phyloP scores from a whole-genome alignment of 2,888 invertebrate genomes.

The Anthrax anthrax region DNA sequence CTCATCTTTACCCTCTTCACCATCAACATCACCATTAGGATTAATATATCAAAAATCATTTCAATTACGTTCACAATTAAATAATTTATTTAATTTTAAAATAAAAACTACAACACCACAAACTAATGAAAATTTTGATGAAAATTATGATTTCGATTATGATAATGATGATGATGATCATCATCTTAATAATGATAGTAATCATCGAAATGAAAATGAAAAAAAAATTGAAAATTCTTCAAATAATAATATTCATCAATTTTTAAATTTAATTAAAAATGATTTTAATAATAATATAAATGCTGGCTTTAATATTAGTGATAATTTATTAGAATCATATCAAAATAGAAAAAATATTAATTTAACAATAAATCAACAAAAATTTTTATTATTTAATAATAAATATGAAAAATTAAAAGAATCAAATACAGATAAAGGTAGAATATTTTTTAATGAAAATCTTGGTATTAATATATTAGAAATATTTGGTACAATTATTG shows the following conservation, averaged over 20 bases:
- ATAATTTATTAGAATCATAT: background rate
- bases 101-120: too few relatives aligned
- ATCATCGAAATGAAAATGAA: background rate
- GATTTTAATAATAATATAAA: background rate
- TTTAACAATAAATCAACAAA: background rate
- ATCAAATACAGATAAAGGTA: background rate
- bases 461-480: slow-evolving; percentile 15
- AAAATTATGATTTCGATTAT: background rate
- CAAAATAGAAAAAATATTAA: background rate
- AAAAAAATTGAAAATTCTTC: background rate
- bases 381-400: too few relatives aligned
- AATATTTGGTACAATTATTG: slow-evolving; percentile 15
- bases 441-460: slow-evolving; percentile 8
- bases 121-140: background rate
- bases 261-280: background rate
- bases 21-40: too few relatives aligned
- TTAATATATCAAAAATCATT: too few relatives aligned
- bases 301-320: background rate
- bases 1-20: too few relatives aligned
- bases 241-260: background rate
- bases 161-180: background rate
- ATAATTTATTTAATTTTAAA: too few relatives aligned
- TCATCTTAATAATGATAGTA: background rate
- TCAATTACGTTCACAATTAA: too few relatives aligned
- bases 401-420: background rate